Evolutionary conservation across 2,797 vertebrate species (phyloP).

Genomic region (Peromyscus nudipes): DNA sequence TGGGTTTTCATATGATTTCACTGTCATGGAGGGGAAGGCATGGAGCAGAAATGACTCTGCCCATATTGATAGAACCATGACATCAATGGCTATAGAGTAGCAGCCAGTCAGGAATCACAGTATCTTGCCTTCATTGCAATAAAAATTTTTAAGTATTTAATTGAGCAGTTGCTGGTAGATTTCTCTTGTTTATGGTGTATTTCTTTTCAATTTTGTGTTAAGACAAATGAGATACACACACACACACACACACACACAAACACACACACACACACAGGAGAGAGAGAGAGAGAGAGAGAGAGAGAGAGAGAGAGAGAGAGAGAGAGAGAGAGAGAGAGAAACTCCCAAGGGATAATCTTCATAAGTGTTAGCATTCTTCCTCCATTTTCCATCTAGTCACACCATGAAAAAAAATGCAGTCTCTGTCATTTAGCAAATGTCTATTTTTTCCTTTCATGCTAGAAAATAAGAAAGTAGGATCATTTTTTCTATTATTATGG

Average conservation of each 20-base stretch:
- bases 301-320: too few relatives aligned
- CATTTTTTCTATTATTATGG: background rate
- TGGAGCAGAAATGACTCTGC: background rate
- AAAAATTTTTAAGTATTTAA: too few relatives aligned
- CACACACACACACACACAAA: too few relatives aligned
- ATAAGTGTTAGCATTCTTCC: background rate
- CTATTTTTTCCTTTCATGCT: background rate
- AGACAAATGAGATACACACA: background rate
- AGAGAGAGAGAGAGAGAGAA: background rate
- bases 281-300: too few relatives aligned
- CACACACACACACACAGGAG: too few relatives aligned
- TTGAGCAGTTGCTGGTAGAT: background rate
- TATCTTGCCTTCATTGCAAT: too few relatives aligned
- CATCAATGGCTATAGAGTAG: background rate
- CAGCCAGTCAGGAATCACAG: background rate
- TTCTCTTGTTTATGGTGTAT: slow-evolving; percentile 12
- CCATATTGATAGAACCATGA: background rate
- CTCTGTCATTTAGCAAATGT: background rate
- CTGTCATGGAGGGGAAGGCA: background rate
- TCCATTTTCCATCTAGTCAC: background rate
- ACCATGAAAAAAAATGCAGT: background rate
- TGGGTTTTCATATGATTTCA: background rate
- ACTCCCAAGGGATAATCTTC: background rate
- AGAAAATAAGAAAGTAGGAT: background rate
- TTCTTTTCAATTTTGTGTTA: slow-evolving; percentile 10